Conservation (phyloP, 2,797 vertebrate genomes). For the Ibycter americanus region DNA sequence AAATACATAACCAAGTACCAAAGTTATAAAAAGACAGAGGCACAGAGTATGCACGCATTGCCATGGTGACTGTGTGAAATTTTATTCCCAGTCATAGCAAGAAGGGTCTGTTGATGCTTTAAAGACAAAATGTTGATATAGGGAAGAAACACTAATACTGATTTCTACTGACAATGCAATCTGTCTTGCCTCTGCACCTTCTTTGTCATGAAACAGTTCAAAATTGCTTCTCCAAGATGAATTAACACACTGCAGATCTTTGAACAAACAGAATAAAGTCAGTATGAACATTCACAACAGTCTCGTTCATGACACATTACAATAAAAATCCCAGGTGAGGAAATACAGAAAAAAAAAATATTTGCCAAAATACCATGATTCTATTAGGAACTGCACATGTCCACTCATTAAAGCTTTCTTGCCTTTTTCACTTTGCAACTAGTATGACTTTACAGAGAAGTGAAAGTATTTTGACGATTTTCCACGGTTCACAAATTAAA, state of each 20-base stretch:
- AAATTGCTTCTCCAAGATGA: neutral
- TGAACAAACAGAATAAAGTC: neutral
- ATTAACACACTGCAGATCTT: neutral
- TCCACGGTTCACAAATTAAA: neutral
- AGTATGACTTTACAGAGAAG: neutral
- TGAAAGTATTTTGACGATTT: neutral
- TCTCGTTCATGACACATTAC: neutral
- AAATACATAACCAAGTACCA: neutral
- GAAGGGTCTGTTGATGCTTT: neutral
- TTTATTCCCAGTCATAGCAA: neutral
- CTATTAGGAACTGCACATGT: neutral
- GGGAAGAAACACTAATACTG: neutral
- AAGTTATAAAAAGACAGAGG: constrained; percentile 10
- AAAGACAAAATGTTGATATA: neutral
- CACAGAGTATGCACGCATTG: neutral
- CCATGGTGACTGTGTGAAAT: neutral
- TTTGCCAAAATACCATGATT: neutral
- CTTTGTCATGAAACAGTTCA: neutral
- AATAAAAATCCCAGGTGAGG: neutral
- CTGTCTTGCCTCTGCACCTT: neutral
- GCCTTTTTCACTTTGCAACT: neutral
- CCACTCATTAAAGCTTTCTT: neutral
- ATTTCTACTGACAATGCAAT: neutral
- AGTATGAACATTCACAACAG: neutral
- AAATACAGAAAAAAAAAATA: neutral